Evolutionary conservation across 2,888 invertebrate genomes (phyloP), one percentile per base, ranked within the genome.

Genomic region (Leucozona laternaria): DNA sequence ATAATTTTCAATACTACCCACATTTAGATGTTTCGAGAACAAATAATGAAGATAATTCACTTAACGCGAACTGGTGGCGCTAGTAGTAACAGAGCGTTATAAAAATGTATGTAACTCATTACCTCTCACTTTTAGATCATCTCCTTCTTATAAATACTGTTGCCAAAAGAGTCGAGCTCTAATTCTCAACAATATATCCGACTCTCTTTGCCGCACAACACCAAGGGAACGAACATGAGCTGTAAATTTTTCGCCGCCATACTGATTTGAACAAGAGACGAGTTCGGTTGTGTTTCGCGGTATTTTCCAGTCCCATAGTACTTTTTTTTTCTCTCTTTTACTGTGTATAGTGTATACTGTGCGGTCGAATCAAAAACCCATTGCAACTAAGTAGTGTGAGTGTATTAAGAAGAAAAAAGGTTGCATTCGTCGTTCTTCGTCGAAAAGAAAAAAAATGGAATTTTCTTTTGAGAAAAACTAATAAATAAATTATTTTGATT

Each of bases 261-360:
- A 88, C 88, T 88, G 88, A 88, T 85, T 88, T 89, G 78, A 84
- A 60, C 83, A 86, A 71, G 86, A 79, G 84, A 76, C 86, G 81
- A 76, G 88, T 86, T 68, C 79, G 82, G 88, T 88, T 79, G 88
- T 86, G 77, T 86, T 64, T 70, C 53, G 57, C 77, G 78, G 50
- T 43, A 60, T 50, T 68, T 71, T n/a, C 45, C 53, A 53, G 43
- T 22, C n/a, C 11, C 50, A 66, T 50, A 57, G 60, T 58, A 50
- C 53, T 57, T 84, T 53, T 84, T 53, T 40, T 57, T 78, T 50
- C 58, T 43, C 31, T 48, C 40, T 53, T 40, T 34, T 53, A 20
- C 40, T 68, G 79, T 77, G 80, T 80, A 68, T 58, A 55, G 79
- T 77, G 80, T 80, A 68, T 58, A 55, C 76, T 76, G 60, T 77